phyloP scores from a whole-genome alignment of 2,797 vertebrate species.

The Dendrocincla fuliginosa region DNA sequence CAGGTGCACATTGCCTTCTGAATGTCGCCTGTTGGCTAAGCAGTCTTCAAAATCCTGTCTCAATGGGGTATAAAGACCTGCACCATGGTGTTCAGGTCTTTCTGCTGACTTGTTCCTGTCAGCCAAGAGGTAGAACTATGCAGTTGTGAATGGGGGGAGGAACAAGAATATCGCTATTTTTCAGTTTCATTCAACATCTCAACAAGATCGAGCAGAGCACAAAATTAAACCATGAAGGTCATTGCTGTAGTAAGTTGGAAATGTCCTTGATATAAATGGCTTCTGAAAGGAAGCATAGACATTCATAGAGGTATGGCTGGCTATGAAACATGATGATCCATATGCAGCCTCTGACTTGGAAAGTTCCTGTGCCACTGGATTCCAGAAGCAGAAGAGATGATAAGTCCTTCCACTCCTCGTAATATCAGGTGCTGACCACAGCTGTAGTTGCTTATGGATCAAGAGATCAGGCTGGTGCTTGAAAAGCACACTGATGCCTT shows the following conservation, averaged over 20 bases:
- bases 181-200: background rate
- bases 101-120: background rate
- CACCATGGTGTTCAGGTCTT: background rate
- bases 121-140: background rate
- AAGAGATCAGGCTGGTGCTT: background rate
- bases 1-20: background rate
- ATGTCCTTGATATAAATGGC: background rate
- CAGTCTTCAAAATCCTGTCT: background rate
- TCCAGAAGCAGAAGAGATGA: background rate
- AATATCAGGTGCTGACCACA: background rate
- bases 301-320: background rate
- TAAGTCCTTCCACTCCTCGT: background rate
- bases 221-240: background rate
- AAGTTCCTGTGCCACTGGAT: background rate
- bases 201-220: background rate
- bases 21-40: background rate
- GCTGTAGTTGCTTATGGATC: background rate
- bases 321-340: background rate
- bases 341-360: background rate
- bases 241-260: background rate
- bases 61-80: background rate
- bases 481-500: background rate
- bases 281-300: background rate
- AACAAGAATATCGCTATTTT: background rate
- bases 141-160: background rate